These are phyloP conservation scores for Carlito syrichta DNA, from an alignment of 2,113 vertebrate genomes.

Conservation along the genomic window DNA sequence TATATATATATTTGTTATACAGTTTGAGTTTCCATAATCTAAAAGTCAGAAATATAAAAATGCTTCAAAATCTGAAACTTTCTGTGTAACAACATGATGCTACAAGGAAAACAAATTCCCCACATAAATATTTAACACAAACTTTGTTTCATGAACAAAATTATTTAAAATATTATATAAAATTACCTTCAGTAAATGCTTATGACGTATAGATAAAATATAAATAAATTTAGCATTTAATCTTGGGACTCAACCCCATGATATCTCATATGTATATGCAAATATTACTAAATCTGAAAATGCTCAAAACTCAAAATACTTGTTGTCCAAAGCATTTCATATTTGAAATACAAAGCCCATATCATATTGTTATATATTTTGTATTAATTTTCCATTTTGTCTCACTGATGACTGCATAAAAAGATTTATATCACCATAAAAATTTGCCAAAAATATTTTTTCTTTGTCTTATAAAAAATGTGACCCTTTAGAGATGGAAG, in stretches of 20 bases:
- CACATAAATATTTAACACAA: neutral
- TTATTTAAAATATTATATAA: neutral
- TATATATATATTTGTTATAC: neutral
- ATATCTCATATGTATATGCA: neutral
- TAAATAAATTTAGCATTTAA: neutral
- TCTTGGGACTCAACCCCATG: neutral
- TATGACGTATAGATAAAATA: neutral
- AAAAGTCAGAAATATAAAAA: neutral
- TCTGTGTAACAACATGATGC: neutral
- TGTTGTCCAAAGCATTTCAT: neutral
- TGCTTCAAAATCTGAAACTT: neutral
- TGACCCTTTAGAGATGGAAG: neutral
- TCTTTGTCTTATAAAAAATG: neutral
- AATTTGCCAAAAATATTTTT: neutral
- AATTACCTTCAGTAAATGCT: neutral
- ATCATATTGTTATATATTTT: neutral
- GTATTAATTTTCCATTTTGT: neutral
- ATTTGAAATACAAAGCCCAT: neutral
- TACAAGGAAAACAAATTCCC: neutral
- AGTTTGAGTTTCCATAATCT: neutral
- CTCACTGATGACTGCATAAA: neutral
- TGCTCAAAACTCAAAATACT: neutral
- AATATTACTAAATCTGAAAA: neutral
- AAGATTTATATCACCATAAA: neutral
- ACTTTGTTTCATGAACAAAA: neutral